Base-by-base conservation (phyloP, 2,888 invertebrate genomes). In the Diaprepes abbreviatus region DNA sequence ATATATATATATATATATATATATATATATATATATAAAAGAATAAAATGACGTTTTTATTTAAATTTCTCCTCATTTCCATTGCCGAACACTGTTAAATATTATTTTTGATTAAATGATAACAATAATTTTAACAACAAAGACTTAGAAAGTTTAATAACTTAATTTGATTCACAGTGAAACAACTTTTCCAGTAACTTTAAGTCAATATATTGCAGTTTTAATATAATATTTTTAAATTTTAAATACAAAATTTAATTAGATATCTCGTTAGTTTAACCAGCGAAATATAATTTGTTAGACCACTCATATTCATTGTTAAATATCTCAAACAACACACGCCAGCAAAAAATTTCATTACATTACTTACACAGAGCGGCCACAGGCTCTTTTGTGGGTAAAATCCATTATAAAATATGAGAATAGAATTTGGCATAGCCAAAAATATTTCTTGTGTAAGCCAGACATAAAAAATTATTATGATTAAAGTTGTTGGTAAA, bases 381-480 rank as follows among this genome's bases (percentile, higher is more conserved):
- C 48, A 16, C 48, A 50, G 28, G 48, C 48, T 50, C 48, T 50
- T 45, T 50, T 50, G 48, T 50, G 48, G 48, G 12, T 28, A 43
- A 50, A 50, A 50, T 50, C 48, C 48, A 50, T 50, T 50, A 50
- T 50, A 50, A 28, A 50, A 28, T 50, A 50, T 50, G 48, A 50
- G 48, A 28, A 28, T 28, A 50, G 48, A 50, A 50, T 50, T 50
- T 28, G 28, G 16, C 48, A 28, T 14, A n/a, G 28, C 28, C 16
- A 2, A 16, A 50, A 50, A 50, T 28, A 28, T 50, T 50, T 16
- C 28, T 50, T 50, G 45, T 24, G 24, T 24, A 6, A 66, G 81
- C 81, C 17, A 74, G 58, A 58, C 24, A 24, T 24, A 5, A 24
- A 24, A 24, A 24, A 24, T n/a, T n/a, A n/a, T n/a, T n/a, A n/a